Evolutionary conservation across 2,113 vertebrate genomes (phyloP).

Genomic region (Blennius ocellaris): DNA sequence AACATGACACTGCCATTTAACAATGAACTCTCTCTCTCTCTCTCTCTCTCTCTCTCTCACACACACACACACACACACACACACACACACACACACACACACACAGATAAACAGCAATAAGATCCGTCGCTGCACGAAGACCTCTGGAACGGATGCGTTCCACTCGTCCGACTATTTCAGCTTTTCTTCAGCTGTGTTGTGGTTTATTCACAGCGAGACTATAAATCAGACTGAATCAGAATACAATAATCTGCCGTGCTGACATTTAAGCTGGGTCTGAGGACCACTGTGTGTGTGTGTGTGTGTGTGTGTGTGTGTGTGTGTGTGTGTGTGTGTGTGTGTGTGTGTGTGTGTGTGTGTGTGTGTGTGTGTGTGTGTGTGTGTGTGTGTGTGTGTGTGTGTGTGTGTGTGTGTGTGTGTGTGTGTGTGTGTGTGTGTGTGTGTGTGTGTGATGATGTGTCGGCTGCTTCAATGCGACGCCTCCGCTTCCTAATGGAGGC

Average conservation of each 20-base stretch:
- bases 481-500: too few species aligned
- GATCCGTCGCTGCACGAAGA: conserved; percentile 30
- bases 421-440: background rate
- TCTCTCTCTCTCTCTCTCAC: conserved; percentile 27
- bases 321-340: too few species aligned
- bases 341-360: too few species aligned
- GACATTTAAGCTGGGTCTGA: background rate
- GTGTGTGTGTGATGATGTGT: background rate
- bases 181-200: background rate
- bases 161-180: background rate
- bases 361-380: too few species aligned
- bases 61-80: conserved; percentile 38
- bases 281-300: background rate
- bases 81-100: background rate
- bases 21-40: conserved; percentile 78
- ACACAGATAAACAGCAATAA: conserved; percentile 42
- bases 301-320: too few species aligned
- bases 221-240: background rate
- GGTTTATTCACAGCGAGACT: background rate
- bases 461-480: background rate
- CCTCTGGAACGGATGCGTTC: background rate
- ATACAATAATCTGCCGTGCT: background rate
- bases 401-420: too few species aligned
- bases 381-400: too few species aligned
- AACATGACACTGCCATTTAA: conserved; percentile 85